These are phyloP conservation scores for Drosophila phalerata DNA, from an alignment of 2,888 invertebrate species.

Conservation along the genomic window DNA sequence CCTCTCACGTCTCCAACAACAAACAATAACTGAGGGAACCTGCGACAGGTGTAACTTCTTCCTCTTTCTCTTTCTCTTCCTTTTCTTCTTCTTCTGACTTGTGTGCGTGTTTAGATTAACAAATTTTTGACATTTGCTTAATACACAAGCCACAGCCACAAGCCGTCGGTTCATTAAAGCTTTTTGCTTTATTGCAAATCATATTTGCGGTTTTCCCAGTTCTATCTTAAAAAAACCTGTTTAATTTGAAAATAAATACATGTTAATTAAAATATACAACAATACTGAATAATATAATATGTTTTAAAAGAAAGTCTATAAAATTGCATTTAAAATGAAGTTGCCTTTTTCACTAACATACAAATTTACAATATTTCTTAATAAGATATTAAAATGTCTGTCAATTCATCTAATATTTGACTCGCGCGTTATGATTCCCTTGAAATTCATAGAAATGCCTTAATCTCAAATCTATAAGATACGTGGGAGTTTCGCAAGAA, in stretches of 20 bases:
- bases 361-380: background rate
- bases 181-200: constrained; percentile 9
- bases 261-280: background rate
- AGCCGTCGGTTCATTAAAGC: constrained; percentile 37
- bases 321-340: too few species aligned
- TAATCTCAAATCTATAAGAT: background rate
- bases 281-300: too few species aligned
- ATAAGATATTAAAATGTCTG: background rate
- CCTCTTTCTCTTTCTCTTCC: background rate
- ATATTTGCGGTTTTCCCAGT: background rate
- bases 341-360: too few species aligned
- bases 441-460: background rate
- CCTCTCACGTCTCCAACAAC: constrained; percentile 9
- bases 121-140: constrained; percentile 50
- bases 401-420: too few species aligned
- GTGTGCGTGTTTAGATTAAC: constrained; percentile 71
- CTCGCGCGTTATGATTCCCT: background rate
- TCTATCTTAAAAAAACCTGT: background rate
- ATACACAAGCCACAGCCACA: constrained; percentile 9
- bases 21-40: constrained; percentile 45
- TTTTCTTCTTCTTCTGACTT: constrained; percentile 27
- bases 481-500: background rate
- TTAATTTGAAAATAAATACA: too few species aligned
- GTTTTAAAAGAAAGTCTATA: too few species aligned
- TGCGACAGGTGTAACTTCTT: constrained; percentile 57